Percentiles rank a stretch among this genome's conserved stretches.
Evolutionary conservation across 2,797 vertebrate genomes (phyloP).

Genomic region (Molossus molossus): DNA sequence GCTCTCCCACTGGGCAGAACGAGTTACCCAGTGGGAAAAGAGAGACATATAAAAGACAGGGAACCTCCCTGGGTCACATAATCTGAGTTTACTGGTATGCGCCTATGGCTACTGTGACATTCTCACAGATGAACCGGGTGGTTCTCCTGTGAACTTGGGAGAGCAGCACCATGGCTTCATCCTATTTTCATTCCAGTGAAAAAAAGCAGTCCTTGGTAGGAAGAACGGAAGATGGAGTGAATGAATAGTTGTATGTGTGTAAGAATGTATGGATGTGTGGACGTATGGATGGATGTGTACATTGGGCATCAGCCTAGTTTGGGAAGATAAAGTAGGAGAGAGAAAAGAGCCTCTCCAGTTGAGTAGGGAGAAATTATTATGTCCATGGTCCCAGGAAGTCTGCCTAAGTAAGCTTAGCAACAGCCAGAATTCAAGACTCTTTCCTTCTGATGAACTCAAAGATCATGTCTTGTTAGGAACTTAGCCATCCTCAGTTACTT

Average conservation of each 20-base stretch:
- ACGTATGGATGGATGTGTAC: not conserved
- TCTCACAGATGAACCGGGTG: not conserved
- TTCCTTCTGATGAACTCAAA: not conserved
- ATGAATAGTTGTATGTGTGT: not conserved
- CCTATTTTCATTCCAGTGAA: not conserved
- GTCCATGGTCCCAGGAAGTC: not conserved
- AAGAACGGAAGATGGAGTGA: not conserved
- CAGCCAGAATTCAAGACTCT: not conserved
- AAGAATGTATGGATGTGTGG: not conserved
- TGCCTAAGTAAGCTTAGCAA: not conserved
- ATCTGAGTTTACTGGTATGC: not conserved
- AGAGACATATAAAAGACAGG: not conserved
- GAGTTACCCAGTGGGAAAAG: not conserved
- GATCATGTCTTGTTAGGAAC: not conserved
- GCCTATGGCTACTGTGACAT: not conserved
- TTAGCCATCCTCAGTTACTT: not conserved
- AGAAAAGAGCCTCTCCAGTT: constrained; percentile 3
- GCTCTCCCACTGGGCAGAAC: not conserved
- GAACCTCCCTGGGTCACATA: not conserved
- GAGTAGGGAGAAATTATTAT: not conserved
- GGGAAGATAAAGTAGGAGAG: not conserved
- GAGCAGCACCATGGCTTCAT: not conserved
- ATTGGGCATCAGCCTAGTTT: not conserved
- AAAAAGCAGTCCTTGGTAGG: not conserved
- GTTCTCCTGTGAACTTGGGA: not conserved